Conservation (phyloP, 2,797 vertebrate species). For the Diplodus puntazzo region DNA sequence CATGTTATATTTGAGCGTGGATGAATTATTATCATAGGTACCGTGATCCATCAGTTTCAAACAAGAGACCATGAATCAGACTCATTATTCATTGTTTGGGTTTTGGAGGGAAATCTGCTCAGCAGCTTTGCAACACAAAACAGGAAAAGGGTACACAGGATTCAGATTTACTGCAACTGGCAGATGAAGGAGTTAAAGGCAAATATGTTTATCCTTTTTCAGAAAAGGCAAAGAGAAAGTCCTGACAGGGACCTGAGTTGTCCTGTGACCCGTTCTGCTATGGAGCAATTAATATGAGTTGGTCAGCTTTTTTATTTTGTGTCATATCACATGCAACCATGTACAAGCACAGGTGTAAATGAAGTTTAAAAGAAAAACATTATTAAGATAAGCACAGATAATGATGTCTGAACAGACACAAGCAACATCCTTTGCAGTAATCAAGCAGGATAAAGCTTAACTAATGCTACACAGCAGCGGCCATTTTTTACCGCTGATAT, state of each 20-base stretch:
- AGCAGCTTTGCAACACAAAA: constrained; percentile 12
- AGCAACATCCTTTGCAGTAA: neutral
- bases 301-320: neutral
- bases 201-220: neutral
- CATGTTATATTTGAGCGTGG: constrained; percentile 33
- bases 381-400: neutral
- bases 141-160: neutral
- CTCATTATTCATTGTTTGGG: constrained; percentile 18
- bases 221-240: neutral
- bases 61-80: neutral
- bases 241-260: neutral
- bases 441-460: neutral
- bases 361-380: neutral
- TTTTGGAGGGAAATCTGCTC: constrained; percentile 15
- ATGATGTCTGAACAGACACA: neutral
- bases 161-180: neutral
- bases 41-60: constrained; percentile 33
- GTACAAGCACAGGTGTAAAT: neutral
- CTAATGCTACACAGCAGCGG: neutral
- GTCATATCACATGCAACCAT: neutral
- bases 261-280: neutral
- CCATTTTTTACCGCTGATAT: neutral
- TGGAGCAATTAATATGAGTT: neutral
- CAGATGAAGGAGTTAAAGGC: neutral
- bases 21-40: constrained; percentile 29